These are phyloP conservation scores for Littorina saxatilis DNA, from an alignment of 1,140 invertebrate genomes.

Conservation along the genomic window DNA sequence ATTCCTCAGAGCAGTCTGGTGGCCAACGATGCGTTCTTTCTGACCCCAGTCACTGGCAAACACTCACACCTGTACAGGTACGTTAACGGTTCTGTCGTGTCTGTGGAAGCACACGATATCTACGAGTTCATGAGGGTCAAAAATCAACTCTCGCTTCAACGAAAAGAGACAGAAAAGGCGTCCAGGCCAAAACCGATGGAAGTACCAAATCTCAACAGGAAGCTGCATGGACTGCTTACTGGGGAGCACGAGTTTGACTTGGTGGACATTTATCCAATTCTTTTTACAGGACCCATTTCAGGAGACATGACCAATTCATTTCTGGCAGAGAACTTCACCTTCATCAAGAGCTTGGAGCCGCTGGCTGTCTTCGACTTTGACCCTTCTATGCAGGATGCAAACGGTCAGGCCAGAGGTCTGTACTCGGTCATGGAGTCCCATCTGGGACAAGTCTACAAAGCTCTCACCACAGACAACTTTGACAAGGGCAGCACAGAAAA, in stretches of 20 bases:
- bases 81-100: slow-evolving; percentile 11
- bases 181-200: not conserved
- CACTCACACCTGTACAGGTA: slow-evolving; percentile 13
- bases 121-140: slow-evolving; percentile 14
- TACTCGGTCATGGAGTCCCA: slow-evolving; percentile 34
- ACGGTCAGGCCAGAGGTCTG: slow-evolving; percentile 32
- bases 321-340: slow-evolving; percentile 37
- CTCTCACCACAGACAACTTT: slow-evolving; percentile 53
- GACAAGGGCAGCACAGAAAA: slow-evolving; percentile 40
- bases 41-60: slow-evolving; percentile 17
- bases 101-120: slow-evolving; percentile 5
- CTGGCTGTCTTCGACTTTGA: slow-evolving; percentile 50
- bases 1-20: slow-evolving; percentile 29
- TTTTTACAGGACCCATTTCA: slow-evolving; percentile 38
- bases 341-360: slow-evolving; percentile 41
- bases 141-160: slow-evolving; percentile 21
- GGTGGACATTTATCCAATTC: slow-evolving; percentile 40
- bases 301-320: slow-evolving; percentile 30
- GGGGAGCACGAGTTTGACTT: slow-evolving; percentile 33
- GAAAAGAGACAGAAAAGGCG: slow-evolving; percentile 21
- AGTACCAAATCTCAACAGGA: slow-evolving; percentile 38
- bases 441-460: slow-evolving; percentile 30
- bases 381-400: not conserved
- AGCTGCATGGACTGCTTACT: slow-evolving; percentile 38
- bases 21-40: slow-evolving; percentile 25